These are phyloP conservation scores for Phaonia tiefii DNA, from an alignment of 2,888 invertebrate species.

Conservation along the genomic window DNA sequence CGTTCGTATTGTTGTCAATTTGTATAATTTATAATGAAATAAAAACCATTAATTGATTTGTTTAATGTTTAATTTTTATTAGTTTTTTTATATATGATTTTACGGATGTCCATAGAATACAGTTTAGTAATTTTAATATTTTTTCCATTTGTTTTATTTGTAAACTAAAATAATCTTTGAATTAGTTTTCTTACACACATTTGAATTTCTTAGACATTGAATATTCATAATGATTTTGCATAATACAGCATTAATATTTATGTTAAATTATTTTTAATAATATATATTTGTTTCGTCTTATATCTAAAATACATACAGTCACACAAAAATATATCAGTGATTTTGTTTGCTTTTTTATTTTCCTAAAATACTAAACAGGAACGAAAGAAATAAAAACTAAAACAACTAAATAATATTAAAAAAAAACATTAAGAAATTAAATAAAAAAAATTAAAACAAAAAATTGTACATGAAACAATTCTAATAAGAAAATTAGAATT, in stretches of 20 bases:
- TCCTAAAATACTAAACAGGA: too few species aligned
- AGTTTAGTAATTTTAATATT: constrained; percentile 43
- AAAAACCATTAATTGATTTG: constrained; percentile 5
- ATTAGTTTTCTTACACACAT: constrained; percentile 27
- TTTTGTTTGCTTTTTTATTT: too few species aligned
- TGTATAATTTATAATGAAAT: not conserved
- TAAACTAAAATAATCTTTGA: constrained; percentile 41
- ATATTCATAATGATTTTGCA: constrained; percentile 21
- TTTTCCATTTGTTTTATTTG: constrained; percentile 10
- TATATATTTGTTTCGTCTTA: constrained; percentile 16
- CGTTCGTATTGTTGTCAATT: too few species aligned
- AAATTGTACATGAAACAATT: too few species aligned
- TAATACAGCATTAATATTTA: constrained; percentile 26
- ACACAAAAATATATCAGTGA: constrained; percentile 36
- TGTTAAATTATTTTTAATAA: constrained; percentile 3
- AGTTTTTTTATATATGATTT: constrained; percentile 43
- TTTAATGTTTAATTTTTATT: constrained; percentile 13
- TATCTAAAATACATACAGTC: constrained; percentile 33
- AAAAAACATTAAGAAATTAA: too few species aligned
- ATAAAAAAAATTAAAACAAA: constrained; percentile 11
- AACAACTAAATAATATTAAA: constrained; percentile 34
- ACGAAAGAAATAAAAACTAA: constrained; percentile 26
- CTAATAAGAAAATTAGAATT: too few species aligned
- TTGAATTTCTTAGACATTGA: not conserved
- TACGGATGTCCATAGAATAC: constrained; percentile 50